A percentile compares a stretch with the other conserved stretches of the same genome.
These are phyloP conservation scores for Cataglyphis cursor DNA, from an alignment of 2,888 invertebrate genomes.

Conservation along the genomic window DNA sequence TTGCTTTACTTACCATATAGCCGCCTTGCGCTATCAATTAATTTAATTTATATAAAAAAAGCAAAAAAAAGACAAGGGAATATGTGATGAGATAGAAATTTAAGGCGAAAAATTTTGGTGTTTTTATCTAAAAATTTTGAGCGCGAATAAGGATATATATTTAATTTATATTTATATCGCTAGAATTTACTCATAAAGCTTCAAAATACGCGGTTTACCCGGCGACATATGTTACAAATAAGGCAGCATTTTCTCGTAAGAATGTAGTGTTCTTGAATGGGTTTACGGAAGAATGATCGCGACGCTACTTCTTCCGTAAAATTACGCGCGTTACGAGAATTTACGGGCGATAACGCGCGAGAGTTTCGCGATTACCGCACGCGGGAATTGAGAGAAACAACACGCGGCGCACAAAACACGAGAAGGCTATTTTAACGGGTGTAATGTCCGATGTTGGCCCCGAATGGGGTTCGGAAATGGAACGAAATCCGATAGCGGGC, in stretches of 20 bases:
- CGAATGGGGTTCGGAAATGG: conserved; percentile 59
- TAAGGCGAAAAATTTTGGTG: neutral
- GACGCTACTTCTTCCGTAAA: conserved; percentile 6
- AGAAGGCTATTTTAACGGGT: conserved; percentile 59
- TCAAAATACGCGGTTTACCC: neutral
- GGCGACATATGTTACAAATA: neutral
- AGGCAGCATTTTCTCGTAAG: neutral
- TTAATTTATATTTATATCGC: neutral
- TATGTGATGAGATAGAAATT: neutral
- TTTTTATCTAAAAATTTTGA: neutral
- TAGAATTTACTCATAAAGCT: neutral
- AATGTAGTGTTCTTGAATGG: neutral
- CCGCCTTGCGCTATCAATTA: neutral
- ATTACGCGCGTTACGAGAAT: conserved; percentile 22
- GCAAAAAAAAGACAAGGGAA: neutral
- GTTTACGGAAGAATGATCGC: conserved; percentile 11
- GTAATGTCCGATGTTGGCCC: conserved; percentile 49
- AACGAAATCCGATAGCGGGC: conserved; percentile 59
- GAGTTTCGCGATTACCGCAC: neutral
- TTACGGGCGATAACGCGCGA: conserved; percentile 29
- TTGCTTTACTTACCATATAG: no score
- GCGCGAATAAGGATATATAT: neutral
- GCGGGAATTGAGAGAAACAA: conserved; percentile 18
- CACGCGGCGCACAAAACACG: conserved; percentile 32
- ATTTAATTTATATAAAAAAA: neutral